Conservation (phyloP, 2,797 vertebrate species). For the Antennarius maculatus region DNA sequence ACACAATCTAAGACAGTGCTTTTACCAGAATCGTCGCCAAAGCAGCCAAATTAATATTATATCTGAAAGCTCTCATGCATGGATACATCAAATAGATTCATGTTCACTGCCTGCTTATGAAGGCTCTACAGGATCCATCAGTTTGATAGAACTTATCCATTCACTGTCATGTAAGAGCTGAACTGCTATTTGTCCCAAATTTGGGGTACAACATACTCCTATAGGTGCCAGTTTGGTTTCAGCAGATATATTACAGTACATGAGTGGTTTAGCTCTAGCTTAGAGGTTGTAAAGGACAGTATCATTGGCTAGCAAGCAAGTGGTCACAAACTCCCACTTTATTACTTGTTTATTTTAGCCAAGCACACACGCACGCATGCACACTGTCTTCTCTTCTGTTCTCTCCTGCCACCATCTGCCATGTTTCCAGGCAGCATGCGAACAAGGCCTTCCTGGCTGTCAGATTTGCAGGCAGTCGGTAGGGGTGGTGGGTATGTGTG, state of each 20-base stretch:
- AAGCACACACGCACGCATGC: conserved; percentile 2
- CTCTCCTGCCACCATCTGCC: conserved; percentile 71
- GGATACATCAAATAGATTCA: background rate
- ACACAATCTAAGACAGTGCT: background rate
- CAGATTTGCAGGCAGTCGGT: conserved; percentile 51
- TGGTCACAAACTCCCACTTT: conserved; percentile 24
- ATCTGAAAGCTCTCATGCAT: background rate
- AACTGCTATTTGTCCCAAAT: conserved; percentile 22
- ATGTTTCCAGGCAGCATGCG: conserved; percentile 63
- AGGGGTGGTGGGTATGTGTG: conserved; percentile 8
- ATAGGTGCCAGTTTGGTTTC: conserved; percentile 14
- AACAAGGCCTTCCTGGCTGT: conserved; percentile 62
- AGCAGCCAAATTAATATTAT: conserved; percentile 3
- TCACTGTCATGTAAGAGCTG: conserved; percentile 34
- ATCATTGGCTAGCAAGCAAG: conserved; percentile 24
- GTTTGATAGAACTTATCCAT: conserved; percentile 23
- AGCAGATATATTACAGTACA: conserved; percentile 3
- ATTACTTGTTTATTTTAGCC: conserved; percentile 34
- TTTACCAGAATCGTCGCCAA: background rate
- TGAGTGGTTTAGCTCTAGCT: conserved; percentile 14
- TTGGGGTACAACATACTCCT: conserved; percentile 5
- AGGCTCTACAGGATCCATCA: conserved; percentile 23
- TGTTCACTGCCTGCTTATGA: conserved; percentile 15
- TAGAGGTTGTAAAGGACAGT: conserved; percentile 30
- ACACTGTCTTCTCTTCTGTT: conserved; percentile 51